Evolutionary conservation across 2,888 invertebrate genomes (phyloP).

Genomic region (Chromoteleia sp.): DNA sequence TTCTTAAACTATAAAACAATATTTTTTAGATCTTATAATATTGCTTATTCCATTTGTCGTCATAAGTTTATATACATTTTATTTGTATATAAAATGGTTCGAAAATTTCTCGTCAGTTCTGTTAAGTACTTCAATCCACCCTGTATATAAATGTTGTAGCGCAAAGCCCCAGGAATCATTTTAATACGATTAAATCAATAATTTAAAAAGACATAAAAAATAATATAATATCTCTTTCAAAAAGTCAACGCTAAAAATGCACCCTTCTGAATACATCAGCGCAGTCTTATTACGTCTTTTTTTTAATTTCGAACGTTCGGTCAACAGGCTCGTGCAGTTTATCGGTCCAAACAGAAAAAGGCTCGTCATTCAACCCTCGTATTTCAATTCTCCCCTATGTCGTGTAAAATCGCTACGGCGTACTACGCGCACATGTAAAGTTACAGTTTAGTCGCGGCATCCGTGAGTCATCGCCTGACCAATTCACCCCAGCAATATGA

Average conservation of each 20-base stretch:
- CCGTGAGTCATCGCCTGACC: slow-evolving; percentile 75
- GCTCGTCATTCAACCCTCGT: slow-evolving; percentile 38
- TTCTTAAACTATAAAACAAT: no score
- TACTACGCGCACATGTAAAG: slow-evolving; percentile 32
- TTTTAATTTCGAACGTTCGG: slow-evolving; percentile 51
- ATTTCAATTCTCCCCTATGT: slow-evolving; percentile 48
- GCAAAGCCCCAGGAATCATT: no score
- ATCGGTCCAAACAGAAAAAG: slow-evolving; percentile 49
- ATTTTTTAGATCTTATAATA: no score
- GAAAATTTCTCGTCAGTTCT: no score
- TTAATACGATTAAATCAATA: no score
- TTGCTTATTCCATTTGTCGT: no score
- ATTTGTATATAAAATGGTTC: no score
- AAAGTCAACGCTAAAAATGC: slow-evolving; percentile 1
- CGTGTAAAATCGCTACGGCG: slow-evolving; percentile 38
- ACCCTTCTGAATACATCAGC: not conserved
- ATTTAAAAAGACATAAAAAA: no score
- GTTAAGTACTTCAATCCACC: no score
- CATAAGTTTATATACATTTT: no score
- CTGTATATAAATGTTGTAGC: no score
- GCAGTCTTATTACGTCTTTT: slow-evolving; percentile 14
- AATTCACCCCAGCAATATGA: slow-evolving; percentile 70
- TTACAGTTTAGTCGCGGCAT: slow-evolving; percentile 50
- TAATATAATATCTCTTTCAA: no score
- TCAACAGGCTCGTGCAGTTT: slow-evolving; percentile 49